These are phyloP conservation scores for Ernsta delagoae DNA, from an alignment of 2,888 invertebrate genomes.

Conservation along the genomic window DNA sequence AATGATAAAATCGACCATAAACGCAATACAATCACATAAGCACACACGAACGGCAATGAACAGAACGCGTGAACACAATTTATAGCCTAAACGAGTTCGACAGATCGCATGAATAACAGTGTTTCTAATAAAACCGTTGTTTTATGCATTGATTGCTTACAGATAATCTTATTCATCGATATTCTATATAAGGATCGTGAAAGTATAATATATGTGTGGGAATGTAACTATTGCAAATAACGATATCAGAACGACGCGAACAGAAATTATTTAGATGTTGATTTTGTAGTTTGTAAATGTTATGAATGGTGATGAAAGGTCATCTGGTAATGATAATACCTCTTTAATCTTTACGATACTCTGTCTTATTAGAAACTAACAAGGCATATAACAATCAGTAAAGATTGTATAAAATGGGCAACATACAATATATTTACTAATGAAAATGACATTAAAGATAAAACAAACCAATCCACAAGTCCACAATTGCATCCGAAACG, in stretches of 20 bases:
- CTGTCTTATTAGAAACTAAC: too few relatives aligned
- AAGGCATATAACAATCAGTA: not conserved
- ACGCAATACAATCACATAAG: slow-evolving; percentile 8
- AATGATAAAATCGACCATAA: not conserved
- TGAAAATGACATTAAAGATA: slow-evolving; percentile 35
- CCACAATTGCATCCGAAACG: slow-evolving; percentile 28
- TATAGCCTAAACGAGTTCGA: slow-evolving; percentile 19
- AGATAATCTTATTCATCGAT: slow-evolving; percentile 23
- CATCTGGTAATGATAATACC: not conserved
- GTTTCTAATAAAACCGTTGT: slow-evolving; percentile 25
- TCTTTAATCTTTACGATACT: too few relatives aligned
- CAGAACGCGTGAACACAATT: slow-evolving; percentile 11
- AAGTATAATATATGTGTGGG: slow-evolving; percentile 20
- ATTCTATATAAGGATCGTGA: slow-evolving; percentile 22
- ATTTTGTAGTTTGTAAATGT: too few relatives aligned
- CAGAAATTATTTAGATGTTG: too few relatives aligned
- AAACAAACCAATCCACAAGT: slow-evolving; percentile 29
- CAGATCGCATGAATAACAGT: slow-evolving; percentile 15
- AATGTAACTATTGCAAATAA: slow-evolving; percentile 4
- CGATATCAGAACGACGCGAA: not conserved
- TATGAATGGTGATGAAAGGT: too few relatives aligned
- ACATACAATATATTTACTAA: slow-evolving; percentile 32
- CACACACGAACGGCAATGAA: slow-evolving; percentile 11
- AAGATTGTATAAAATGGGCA: not conserved
- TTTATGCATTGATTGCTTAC: slow-evolving; percentile 20